Evolutionary conservation across 2,797 vertebrate genomes (phyloP), one percentile per base, ranked within the genome.

Genomic region (Anguilla anguilla): DNA sequence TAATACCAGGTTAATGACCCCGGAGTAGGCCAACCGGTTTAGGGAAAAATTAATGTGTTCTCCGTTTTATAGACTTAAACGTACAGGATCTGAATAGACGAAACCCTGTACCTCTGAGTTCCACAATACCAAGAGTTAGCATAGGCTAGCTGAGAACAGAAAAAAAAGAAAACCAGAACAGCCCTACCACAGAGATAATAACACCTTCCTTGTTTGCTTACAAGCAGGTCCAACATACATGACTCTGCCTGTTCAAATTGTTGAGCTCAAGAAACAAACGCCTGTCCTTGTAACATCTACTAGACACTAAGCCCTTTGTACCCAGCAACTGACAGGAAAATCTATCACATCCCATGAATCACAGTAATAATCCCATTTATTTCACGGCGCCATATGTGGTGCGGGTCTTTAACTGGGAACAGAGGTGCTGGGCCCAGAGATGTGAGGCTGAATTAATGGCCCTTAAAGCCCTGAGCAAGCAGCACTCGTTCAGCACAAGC

Each of bases 1-100:
- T 25, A 84, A 79, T 53, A 49, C 2, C 88, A 87, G 85, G 87
- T 87, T 53, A n/a, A 17, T 49, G 55, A 84, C 28, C 22, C 0
- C 2, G 83, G 86, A 49, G 72, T 67, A 85, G 51, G 59, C 85
- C 85, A 86, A 72, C 25, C 35, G 84, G 83, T 77, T 49, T 43
- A 85, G 67, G 57, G 77, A n/a, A 86, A 88, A 83, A 89, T 59
- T 81, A 86, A 87, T 88, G 87, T 89, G 89, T 83, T 86, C 81
- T 28, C 81, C 3, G 28, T 46, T 49, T 59, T 28, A 87, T 25
- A 83, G 57, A 43, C 53, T 83, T 22, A 55, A 84, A 46, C 57
- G 81, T 3, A 61, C 1, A n/a, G 55, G 59, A n/a, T 82, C 7
- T 7, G 39, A 61, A 79, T 0, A 57, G 28, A 46, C 53, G 59